Conservation (phyloP, 2,797 vertebrate genomes). For the Trematomus bernacchii region DNA sequence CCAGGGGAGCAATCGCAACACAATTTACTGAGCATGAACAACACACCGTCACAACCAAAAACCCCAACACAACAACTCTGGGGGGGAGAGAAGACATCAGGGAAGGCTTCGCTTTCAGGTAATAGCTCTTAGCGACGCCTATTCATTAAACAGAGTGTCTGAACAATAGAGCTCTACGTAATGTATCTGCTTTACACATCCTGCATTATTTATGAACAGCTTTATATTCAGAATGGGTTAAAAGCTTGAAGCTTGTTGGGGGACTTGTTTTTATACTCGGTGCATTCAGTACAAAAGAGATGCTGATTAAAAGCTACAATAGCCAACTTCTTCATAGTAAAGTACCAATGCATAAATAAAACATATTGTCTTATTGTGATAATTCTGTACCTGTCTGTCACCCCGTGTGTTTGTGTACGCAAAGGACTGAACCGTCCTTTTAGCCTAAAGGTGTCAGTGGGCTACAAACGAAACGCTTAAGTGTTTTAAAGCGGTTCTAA, state of each 20-base stretch:
- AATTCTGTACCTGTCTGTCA: neutral
- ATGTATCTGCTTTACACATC: constrained; percentile 79
- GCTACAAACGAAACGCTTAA: neutral
- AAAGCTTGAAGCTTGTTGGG: constrained; percentile 75
- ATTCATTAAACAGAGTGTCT: constrained; percentile 83
- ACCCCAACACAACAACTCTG: constrained; percentile 59
- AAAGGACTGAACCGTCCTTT: neutral
- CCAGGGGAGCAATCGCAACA: constrained; percentile 76
- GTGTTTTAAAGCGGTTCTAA: neutral
- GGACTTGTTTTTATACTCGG: constrained; percentile 58
- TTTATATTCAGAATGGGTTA: constrained; percentile 75
- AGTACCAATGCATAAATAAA: constrained; percentile 28
- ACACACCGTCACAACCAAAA: constrained; percentile 67
- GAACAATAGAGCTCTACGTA: constrained; percentile 74
- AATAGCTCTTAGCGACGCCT: constrained; percentile 75
- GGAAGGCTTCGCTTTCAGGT: constrained; percentile 73
- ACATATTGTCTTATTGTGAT: neutral
- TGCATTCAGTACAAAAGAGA: constrained; percentile 43
- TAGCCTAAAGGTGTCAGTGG: neutral
- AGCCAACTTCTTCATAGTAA: constrained; percentile 21
- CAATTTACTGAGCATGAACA: constrained; percentile 76
- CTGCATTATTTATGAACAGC: constrained; percentile 81
- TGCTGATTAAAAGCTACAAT: constrained; percentile 56
- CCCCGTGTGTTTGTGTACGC: neutral
- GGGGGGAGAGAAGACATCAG: constrained; percentile 56